Evolutionary conservation across 2,113 vertebrate genomes (phyloP).

Genomic region (Caretta caretta): DNA sequence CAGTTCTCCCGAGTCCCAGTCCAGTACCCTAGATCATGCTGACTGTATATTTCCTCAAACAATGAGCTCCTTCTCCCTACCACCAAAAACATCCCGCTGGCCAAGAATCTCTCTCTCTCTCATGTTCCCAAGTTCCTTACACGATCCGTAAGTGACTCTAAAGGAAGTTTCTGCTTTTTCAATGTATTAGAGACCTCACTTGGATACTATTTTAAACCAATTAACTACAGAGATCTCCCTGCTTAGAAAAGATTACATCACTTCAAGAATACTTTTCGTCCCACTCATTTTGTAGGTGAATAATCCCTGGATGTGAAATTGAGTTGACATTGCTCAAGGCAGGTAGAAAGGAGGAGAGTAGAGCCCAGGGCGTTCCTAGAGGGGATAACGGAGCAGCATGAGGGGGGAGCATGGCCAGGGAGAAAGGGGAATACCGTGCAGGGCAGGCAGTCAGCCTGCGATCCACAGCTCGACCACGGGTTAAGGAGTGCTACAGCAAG

Average conservation of each 20-base stretch:
- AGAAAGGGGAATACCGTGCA: not conserved
- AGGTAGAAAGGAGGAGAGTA: not conserved
- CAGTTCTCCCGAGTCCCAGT: not conserved
- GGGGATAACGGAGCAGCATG: not conserved
- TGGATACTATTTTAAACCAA: slow-evolving; percentile 17
- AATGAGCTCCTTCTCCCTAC: not conserved
- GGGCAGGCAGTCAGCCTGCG: not conserved
- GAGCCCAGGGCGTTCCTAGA: not conserved
- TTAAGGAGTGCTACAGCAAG: not conserved
- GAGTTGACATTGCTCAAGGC: not conserved
- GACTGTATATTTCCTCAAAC: not conserved
- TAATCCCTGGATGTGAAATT: not conserved
- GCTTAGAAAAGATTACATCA: slow-evolving; percentile 26
- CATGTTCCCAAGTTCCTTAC: not conserved
- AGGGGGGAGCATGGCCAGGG: slow-evolving; percentile 1
- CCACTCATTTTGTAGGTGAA: slow-evolving; percentile 24
- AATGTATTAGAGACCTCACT: not conserved
- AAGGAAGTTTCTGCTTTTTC: not conserved
- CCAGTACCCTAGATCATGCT: fast-evolving
- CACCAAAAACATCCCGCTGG: not conserved
- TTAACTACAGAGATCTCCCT: not conserved
- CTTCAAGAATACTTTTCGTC: slow-evolving; percentile 26
- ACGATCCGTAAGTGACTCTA: not conserved
- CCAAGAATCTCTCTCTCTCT: not conserved
- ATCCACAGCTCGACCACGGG: not conserved